phyloP scores from a whole-genome alignment of 2,797 vertebrate species.

The Mus minutoides region DNA sequence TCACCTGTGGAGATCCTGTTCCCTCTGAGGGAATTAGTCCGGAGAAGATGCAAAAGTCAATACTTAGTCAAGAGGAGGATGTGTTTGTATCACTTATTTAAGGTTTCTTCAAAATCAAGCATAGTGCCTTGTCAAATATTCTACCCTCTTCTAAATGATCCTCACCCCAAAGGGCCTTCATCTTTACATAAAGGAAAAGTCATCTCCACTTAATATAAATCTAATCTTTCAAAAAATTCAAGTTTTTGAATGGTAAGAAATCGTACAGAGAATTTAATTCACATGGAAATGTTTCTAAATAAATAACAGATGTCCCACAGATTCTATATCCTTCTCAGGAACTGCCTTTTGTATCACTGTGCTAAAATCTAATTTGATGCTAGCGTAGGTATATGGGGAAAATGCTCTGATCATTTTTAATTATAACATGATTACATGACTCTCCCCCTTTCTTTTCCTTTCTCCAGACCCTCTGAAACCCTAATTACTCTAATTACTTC shows the following conservation, averaged over 20 bases:
- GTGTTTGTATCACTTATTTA: not conserved
- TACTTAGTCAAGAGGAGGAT: not conserved
- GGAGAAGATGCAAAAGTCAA: not conserved
- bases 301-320: not conserved
- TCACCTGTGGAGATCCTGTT: not conserved
- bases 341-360: too few species aligned
- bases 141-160: not conserved
- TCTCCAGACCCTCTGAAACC: not conserved
- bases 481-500: not conserved
- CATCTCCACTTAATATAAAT: not conserved
- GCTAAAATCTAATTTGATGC: not conserved
- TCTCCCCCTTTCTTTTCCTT: not conserved
- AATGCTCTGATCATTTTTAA: not conserved
- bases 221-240: not conserved
- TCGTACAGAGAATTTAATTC: not conserved
- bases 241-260: not conserved
- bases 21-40: not conserved
- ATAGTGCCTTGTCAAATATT: not conserved
- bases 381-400: not conserved
- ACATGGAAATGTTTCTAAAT: not conserved
- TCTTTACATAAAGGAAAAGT: not conserved
- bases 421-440: not conserved
- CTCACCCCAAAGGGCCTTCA: not conserved
- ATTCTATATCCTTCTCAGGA: not conserved
- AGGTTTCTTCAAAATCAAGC: not conserved